These are phyloP conservation scores for Lepidurus arcticus DNA, from an alignment of 1,140 invertebrate species.

Conservation along the genomic window DNA sequence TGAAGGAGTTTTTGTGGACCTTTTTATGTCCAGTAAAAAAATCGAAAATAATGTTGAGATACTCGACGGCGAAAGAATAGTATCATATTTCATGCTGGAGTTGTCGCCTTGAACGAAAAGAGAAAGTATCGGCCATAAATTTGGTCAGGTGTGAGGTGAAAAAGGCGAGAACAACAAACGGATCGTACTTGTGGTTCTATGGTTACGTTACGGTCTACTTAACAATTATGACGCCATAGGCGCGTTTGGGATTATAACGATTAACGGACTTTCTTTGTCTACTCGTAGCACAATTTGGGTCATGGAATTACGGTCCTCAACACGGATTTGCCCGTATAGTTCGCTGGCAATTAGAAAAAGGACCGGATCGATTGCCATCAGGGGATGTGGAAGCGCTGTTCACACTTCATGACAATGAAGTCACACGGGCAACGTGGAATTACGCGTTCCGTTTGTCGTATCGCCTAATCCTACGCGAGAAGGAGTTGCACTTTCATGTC, in stretches of 20 bases:
- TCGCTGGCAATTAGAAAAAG: conserved; percentile 81
- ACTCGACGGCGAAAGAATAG: neutral
- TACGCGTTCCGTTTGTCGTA: conserved; percentile 64
- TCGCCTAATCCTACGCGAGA: conserved; percentile 78
- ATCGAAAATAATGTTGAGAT: neutral
- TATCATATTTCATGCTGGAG: neutral
- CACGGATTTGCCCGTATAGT: conserved; percentile 90
- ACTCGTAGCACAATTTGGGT: conserved; percentile 79
- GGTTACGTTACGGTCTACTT: neutral
- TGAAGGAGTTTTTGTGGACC: neutral
- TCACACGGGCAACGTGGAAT: conserved; percentile 89
- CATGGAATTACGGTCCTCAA: conserved; percentile 85
- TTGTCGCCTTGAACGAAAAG: neutral
- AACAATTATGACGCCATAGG: neutral
- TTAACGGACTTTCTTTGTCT: neutral
- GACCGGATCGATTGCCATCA: conserved; percentile 73
- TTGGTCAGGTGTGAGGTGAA: neutral
- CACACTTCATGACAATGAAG: conserved; percentile 83
- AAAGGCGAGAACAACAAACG: neutral
- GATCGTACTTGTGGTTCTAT: neutral
- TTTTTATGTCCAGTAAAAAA: neutral
- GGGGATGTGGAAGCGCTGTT: conserved; percentile 88
- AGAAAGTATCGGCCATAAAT: conserved; percentile 8
- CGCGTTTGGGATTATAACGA: neutral
- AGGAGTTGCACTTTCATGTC: conserved; percentile 86